Percentiles rank a stretch among this genome's conserved stretches.
Evolutionary conservation across 2,888 invertebrate genomes (phyloP).

Genomic region (Seira sanloemensis): DNA sequence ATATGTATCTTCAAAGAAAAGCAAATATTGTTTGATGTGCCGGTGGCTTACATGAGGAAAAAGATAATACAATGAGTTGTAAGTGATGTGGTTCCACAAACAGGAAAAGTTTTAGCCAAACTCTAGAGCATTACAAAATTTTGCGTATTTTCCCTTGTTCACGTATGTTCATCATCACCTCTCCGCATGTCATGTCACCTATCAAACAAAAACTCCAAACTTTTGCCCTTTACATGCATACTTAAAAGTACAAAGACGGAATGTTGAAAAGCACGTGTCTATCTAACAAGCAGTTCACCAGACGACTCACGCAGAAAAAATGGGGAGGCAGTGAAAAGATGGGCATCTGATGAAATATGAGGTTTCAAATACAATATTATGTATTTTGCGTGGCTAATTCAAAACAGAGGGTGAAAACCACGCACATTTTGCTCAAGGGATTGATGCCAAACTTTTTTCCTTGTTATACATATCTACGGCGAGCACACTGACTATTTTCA

Average conservation of each 20-base stretch:
- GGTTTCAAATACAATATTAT: constrained; percentile 34
- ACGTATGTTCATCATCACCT: constrained; percentile 9
- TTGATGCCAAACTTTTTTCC: constrained; percentile 43
- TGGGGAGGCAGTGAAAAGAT: no score
- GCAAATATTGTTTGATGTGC: neutral
- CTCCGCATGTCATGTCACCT: constrained; percentile 47
- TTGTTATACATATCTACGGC: constrained; percentile 26
- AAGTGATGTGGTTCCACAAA: neutral
- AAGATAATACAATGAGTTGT: no score
- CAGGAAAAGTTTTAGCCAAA: neutral
- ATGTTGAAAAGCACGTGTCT: constrained; percentile 34
- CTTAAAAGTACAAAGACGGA: neutral
- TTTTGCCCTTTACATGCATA: constrained; percentile 5
- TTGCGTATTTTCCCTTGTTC: neutral
- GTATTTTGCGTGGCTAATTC: constrained; percentile 41
- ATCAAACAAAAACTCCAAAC: constrained; percentile 33
- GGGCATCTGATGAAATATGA: constrained; percentile 24
- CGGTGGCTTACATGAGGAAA: no score
- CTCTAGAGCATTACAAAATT: neutral
- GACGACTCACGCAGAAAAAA: neutral
- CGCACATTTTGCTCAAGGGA: constrained; percentile 54
- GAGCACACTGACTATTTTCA: constrained; percentile 4
- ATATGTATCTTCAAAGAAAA: neutral
- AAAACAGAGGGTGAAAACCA: constrained; percentile 32
- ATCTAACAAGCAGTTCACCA: constrained; percentile 5